Base-by-base conservation (phyloP, 2,113 vertebrate species). In the Lutjanus erythropterus region DNA sequence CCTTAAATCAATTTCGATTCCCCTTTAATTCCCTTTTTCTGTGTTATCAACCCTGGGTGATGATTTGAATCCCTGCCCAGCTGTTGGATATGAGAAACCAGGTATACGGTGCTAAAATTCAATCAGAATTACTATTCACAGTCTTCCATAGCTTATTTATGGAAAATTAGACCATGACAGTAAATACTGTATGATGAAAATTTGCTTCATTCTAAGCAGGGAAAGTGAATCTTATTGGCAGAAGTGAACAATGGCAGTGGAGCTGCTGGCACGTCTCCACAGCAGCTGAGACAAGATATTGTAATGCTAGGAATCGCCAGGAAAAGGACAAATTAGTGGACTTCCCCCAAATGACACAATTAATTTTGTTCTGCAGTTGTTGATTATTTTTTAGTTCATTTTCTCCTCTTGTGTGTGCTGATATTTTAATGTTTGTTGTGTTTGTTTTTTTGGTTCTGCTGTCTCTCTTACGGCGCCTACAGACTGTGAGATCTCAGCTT, bases 111-210 rank as follows among this genome's bases (percentile, higher is more conserved):
- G 21, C 33, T 64, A 11, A 27, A 66, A 61, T 46, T 42, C 14
- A 35, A 72, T 72, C 27, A 0, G 23, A 41, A 33, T 5, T 0
- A 1, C 16, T 59, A 3, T 65, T 25, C 29, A 37, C 5, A 27
- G 35, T n/a, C 12, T 25, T 53, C 15, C 27, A 10, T 46, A 8
- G 52, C 12, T n/a, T 53, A 27, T 55, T 55, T 18, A 18, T n/a
- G 53, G 19, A 4, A 25, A 53, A 21, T 56, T 33, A 25, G 6
- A 15, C 1, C 16, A 5, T 18, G 8, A 39, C 5, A 19, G 9
- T 19, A 19, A 9, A 27, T 39, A 25, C 35, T 37, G 35, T 7
- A 37, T 39, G n/a, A n/a, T n/a, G n/a, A 10, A 16, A 10, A 58
- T 18, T 7, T 6, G 9, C 23, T 64, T 50, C 12, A 12, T 11